Base-by-base conservation (phyloP, 2,888 invertebrate species). In the Lithophane leautieri region DNA sequence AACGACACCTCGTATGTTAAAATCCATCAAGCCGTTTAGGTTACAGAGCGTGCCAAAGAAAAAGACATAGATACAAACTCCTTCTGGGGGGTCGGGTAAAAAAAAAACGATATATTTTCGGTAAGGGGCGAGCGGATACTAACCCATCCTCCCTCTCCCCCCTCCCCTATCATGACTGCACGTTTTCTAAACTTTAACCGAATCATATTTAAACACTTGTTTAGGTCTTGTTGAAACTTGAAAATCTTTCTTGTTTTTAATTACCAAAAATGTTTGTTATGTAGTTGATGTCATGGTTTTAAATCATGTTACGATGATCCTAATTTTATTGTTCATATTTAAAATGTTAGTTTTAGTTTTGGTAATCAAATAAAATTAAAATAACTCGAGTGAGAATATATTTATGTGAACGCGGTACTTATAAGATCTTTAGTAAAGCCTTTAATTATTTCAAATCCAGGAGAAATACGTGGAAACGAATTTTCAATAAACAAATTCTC, bases 401-500 rank as follows among this genome's bases (percentile, higher is more conserved):
- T 44, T 44, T 71, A 60, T 71, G 44, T 65, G 25, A 70, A 67
- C 12, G 22, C n/a, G 9, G 16, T 34, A 34, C 34, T 34, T 34
- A n/a, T 25, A 22, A 22, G 1, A 44, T 44, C 8, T 16, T 81
- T 82, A 69, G 44, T 72, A 56, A 63, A 66, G 34, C 19, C 62
- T 58, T 82, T 25, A 50, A 50, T 70, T 70, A 42, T 70, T 73
- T 73, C 0, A 62, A 34, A 78, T 34, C 40, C 77, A 44, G 25
- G n/a, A 52, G 54, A 62, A 28, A 56, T 58, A 70, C 52, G 52
- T 65, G 68, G 54, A 78, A 73, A 76, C 52, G 22, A 75, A 70
- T 79, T 81, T 81, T 76, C 73, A 85, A 79, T 85, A 85, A 86
- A 85, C 71, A 54, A 62, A 62, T 75, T 79, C 58, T 73, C 42